Conservation (phyloP, 1,140 invertebrate species). For the Chlorops oryzae region DNA sequence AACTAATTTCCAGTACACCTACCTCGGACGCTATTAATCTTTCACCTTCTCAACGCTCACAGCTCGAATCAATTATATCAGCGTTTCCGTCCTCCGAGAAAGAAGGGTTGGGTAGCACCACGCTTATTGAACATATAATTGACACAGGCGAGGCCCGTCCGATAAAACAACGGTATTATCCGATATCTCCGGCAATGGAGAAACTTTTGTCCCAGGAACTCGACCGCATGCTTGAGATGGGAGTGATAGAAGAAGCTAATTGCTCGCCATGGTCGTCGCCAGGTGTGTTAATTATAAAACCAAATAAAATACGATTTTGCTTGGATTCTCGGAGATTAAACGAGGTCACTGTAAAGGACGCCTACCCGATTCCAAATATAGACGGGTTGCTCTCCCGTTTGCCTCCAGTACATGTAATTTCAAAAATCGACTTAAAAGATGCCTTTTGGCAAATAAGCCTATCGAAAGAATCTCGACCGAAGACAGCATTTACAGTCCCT, state of each 20-base stretch:
- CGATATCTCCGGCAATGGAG: slow-evolving; percentile 21
- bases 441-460: slow-evolving; percentile 32
- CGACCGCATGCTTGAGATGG: slow-evolving; percentile 23
- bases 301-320: slow-evolving; percentile 23
- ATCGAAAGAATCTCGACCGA: slow-evolving; percentile 19
- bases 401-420: slow-evolving; percentile 24
- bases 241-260: slow-evolving; percentile 20
- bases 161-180: slow-evolving; percentile 24
- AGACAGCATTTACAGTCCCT: slow-evolving; percentile 43
- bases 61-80: background rate
- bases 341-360: slow-evolving; percentile 36
- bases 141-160: background rate
- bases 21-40: background rate
- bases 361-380: slow-evolving; percentile 29
- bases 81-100: slow-evolving; percentile 1
- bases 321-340: slow-evolving; percentile 43
- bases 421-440: slow-evolving; percentile 25
- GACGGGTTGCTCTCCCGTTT: slow-evolving; percentile 32
- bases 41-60: background rate
- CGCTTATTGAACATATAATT: slow-evolving; percentile 1
- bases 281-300: slow-evolving; percentile 2
- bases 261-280: slow-evolving; percentile 14
- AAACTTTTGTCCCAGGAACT: slow-evolving; percentile 21
- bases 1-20: background rate
- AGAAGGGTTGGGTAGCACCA: background rate